phyloP scores from a whole-genome alignment of 2,797 vertebrate species.

The Amphiprion clarkii region DNA sequence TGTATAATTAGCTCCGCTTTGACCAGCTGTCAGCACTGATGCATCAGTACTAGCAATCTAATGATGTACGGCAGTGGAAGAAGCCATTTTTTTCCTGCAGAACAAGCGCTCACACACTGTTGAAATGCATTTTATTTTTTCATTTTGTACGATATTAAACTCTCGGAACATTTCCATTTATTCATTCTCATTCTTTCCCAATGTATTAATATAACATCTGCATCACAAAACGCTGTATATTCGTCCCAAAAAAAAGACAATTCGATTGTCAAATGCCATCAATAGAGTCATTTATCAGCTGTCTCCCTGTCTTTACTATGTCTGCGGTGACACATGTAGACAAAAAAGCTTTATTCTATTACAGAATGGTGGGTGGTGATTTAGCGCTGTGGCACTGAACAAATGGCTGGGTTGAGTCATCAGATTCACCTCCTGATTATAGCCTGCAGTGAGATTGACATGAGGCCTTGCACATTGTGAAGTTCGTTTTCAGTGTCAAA shows the following conservation, averaged over 20 bases:
- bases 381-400: conserved; percentile 62
- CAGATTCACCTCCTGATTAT: conserved; percentile 79
- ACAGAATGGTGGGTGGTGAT: conserved; percentile 70
- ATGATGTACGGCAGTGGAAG: not conserved
- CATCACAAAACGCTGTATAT: conserved; percentile 49
- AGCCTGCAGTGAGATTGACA: conserved; percentile 72
- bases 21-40: conserved; percentile 1
- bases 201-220: conserved; percentile 49
- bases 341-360: conserved; percentile 70
- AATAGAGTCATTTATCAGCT: conserved; percentile 56
- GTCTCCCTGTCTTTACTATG: conserved; percentile 68
- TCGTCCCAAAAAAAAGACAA: conserved; percentile 49
- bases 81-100: conserved; percentile 6
- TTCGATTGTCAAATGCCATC: conserved; percentile 57
- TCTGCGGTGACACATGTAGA: conserved; percentile 66
- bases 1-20: not conserved
- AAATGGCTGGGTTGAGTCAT: conserved; percentile 74
- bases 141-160: not conserved
- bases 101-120: not conserved
- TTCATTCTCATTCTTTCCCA: conserved; percentile 27
- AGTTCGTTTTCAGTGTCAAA: conserved; percentile 71
- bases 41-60: not conserved
- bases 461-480: conserved; percentile 69
- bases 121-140: conserved; percentile 9
- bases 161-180: conserved; percentile 21